phyloP scores from a whole-genome alignment of 1,140 invertebrate genomes.

The Oscheius sp. region DNA sequence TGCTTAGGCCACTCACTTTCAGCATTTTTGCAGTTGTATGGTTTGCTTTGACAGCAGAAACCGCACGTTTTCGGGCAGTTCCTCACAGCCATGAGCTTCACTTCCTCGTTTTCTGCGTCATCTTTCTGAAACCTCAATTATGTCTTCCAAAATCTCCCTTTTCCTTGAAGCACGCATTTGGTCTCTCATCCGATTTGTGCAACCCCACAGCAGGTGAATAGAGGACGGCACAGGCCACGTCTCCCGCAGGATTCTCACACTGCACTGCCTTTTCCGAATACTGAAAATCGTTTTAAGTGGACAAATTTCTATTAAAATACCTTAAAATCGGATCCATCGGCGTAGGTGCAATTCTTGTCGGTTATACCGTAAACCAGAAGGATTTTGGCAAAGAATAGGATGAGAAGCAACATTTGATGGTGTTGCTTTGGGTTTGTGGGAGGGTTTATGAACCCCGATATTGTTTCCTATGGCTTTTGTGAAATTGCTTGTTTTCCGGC shows the following conservation, averaged over 20 bases:
- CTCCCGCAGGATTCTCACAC: background rate
- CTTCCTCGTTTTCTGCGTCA: background rate
- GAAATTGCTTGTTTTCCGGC: too few relatives aligned
- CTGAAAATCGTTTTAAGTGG: background rate
- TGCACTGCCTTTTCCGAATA: background rate
- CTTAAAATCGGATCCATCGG: too few relatives aligned
- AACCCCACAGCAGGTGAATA: background rate
- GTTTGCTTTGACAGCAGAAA: constrained; percentile 10
- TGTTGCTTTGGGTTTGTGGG: too few relatives aligned
- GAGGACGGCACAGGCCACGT: background rate
- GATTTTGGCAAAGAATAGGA: too few relatives aligned
- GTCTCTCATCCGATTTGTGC: background rate
- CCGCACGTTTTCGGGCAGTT: constrained; percentile 24
- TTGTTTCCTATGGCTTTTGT: too few relatives aligned
- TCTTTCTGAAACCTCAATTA: background rate
- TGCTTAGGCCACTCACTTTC: background rate
- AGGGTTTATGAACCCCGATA: too few relatives aligned
- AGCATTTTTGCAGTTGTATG: constrained; percentile 1
- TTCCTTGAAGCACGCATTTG: background rate
- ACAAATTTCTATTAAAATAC: too few relatives aligned
- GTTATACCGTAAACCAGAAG: too few relatives aligned
- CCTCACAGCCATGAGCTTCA: background rate
- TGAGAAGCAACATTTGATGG: too few relatives aligned
- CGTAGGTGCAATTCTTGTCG: too few relatives aligned
- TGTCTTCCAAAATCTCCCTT: background rate